Evolutionary conservation across 2,113 vertebrate species (phyloP).

Genomic region (Semicossyphus pulcher): DNA sequence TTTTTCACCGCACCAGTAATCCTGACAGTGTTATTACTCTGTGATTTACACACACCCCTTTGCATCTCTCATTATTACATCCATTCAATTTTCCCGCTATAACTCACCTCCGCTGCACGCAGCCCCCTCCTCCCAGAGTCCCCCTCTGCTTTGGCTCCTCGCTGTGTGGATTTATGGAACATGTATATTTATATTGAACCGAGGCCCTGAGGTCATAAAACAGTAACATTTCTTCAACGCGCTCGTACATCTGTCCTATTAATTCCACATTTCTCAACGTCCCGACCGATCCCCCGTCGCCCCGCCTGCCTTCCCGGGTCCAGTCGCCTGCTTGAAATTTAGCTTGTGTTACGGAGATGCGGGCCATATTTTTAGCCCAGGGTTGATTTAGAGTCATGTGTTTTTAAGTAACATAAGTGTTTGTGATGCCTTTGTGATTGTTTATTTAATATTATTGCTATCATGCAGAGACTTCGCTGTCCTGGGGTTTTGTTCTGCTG

Average conservation of each 20-base stretch:
- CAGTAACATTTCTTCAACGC: constrained; percentile 72
- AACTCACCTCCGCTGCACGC: constrained; percentile 10
- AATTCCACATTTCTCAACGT: constrained; percentile 57
- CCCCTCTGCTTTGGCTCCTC: constrained; percentile 54
- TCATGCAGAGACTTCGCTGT: constrained; percentile 5
- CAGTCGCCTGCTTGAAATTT: constrained; percentile 38
- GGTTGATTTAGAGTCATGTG: constrained; percentile 20
- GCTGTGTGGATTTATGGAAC: constrained; percentile 65
- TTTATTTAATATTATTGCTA: constrained; percentile 19
- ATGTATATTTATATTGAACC: constrained; percentile 76
- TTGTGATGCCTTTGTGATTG: constrained; percentile 18
- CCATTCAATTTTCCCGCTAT: constrained; percentile 17
- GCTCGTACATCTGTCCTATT: constrained; percentile 72
- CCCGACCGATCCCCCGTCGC: neutral
- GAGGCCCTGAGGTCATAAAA: constrained; percentile 72
- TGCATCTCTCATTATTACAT: constrained; percentile 32
- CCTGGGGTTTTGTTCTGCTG: constrained; percentile 26
- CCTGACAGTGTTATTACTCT: constrained; percentile 13
- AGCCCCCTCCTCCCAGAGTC: neutral
- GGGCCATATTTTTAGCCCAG: constrained; percentile 40
- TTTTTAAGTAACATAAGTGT: constrained; percentile 15
- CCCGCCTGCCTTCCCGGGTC: neutral
- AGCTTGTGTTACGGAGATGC: constrained; percentile 27
- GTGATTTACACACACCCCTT: constrained; percentile 42
- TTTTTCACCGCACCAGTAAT: neutral